Conservation (phyloP, 2,888 invertebrate genomes). For the Pemphredon lugubris region DNA sequence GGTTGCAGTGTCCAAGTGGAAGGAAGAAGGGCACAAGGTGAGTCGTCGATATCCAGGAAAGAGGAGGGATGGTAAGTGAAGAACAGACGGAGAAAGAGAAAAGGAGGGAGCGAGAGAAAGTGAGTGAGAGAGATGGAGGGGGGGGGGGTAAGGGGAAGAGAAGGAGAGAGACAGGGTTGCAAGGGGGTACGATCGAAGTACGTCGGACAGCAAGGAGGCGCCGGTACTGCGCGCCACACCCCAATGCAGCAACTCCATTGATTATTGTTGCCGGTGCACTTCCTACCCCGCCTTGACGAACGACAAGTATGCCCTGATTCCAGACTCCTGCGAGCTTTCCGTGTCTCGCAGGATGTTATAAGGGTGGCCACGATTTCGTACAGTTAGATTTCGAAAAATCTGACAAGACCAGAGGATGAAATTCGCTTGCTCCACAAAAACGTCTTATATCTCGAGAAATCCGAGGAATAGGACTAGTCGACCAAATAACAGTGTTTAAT, state of each 20-base stretch:
- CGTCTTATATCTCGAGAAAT: too few relatives aligned
- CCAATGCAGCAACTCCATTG: slow-evolving; percentile 80
- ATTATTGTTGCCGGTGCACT: slow-evolving; percentile 78
- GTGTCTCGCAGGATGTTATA: slow-evolving; percentile 24
- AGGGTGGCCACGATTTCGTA: neutral
- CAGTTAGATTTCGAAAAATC: neutral
- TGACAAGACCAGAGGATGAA: too few relatives aligned
- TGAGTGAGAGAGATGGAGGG: slow-evolving; percentile 16
- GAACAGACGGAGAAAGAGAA: slow-evolving; percentile 49
- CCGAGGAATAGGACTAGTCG: too few relatives aligned
- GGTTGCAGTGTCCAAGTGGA: slow-evolving; percentile 38
- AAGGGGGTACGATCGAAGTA: slow-evolving; percentile 75
- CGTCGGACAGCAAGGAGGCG: slow-evolving; percentile 77
- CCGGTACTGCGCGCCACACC: slow-evolving; percentile 78
- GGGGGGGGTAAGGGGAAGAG: slow-evolving; percentile 31
- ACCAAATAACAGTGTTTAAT: too few relatives aligned
- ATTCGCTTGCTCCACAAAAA: too few relatives aligned
- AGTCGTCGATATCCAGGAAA: slow-evolving; percentile 65
- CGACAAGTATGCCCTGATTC: slow-evolving; percentile 63
- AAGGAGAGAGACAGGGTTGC: slow-evolving; percentile 50
- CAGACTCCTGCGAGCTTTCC: slow-evolving; percentile 35
- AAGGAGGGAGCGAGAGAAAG: slow-evolving; percentile 37
- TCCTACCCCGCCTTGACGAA: slow-evolving; percentile 62
- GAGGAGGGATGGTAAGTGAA: slow-evolving; percentile 48
- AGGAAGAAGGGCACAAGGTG: slow-evolving; percentile 52